These are phyloP conservation scores for Mus musculus DNA, from an alignment of 2,113 vertebrate genomes.

Conservation along the genomic window DNA sequence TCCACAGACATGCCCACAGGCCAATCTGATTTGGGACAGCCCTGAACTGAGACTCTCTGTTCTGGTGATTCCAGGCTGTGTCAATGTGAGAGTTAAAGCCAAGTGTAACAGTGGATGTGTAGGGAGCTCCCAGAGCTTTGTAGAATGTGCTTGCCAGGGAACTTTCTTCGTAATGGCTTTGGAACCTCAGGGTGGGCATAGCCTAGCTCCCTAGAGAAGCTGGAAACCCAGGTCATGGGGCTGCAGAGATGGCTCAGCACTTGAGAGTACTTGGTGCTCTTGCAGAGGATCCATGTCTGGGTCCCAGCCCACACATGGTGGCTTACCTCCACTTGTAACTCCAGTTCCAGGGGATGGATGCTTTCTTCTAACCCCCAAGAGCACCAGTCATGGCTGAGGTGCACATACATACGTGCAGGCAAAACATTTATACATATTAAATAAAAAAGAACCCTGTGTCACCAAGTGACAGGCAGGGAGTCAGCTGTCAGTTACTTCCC, in stretches of 20 bases:
- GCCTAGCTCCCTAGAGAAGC: neutral
- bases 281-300: neutral
- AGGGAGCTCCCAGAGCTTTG: neutral
- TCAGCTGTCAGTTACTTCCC: neutral
- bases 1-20: neutral
- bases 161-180: neutral
- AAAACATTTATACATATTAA: neutral
- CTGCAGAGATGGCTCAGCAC: neutral
- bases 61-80: neutral
- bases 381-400: neutral
- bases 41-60: too few relatives aligned
- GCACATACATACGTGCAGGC: neutral
- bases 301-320: neutral
- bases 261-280: neutral
- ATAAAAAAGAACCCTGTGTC: neutral
- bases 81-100: neutral
- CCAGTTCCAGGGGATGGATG: neutral
- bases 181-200: neutral
- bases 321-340: neutral
- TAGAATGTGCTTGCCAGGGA: rapidly evolving
- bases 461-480: rapidly evolving
- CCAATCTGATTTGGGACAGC: neutral
- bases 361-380: neutral
- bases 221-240: neutral
- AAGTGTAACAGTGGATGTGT: rapidly evolving